phyloP scores from a whole-genome alignment of 2,888 invertebrate species.

The Belgica antarctica region DNA sequence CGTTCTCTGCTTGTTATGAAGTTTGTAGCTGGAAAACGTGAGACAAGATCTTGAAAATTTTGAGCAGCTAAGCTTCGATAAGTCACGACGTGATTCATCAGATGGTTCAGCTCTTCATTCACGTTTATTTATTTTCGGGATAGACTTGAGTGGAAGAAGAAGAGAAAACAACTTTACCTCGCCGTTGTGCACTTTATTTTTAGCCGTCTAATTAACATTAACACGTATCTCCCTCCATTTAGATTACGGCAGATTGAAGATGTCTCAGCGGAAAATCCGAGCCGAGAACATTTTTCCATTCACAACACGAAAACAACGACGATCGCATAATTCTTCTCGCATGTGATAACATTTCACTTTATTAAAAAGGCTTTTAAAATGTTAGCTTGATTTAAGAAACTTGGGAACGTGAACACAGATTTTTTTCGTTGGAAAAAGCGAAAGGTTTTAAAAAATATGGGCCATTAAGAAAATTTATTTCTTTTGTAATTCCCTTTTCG shows the following conservation, averaged over 20 bases:
- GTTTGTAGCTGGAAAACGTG: background rate
- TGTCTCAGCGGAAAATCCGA: conserved; percentile 2
- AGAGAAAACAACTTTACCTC: background rate
- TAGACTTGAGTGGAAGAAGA: too few relatives aligned
- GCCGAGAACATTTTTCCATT: conserved; percentile 6
- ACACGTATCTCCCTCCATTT: conserved; percentile 26
- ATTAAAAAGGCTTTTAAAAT: conserved; percentile 1
- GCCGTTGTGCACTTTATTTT: conserved; percentile 26
- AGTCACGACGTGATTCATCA: conserved; percentile 38
- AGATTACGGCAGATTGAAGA: conserved; percentile 17
- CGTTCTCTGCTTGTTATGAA: background rate
- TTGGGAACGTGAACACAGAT: too few relatives aligned
- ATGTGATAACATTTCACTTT: background rate
- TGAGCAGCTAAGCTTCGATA: background rate
- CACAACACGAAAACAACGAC: background rate
- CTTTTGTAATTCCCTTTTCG: conserved; percentile 30
- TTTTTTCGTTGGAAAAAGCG: background rate
- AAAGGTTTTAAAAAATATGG: conserved; percentile 9
- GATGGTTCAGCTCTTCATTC: conserved; percentile 31
- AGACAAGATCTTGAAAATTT: background rate
- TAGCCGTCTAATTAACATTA: conserved; percentile 26
- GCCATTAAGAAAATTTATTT: conserved; percentile 39
- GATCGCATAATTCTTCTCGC: background rate
- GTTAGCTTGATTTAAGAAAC: conserved; percentile 6
- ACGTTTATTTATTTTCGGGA: background rate